Evolutionary conservation across 1,140 invertebrate species (phyloP), one percentile per base, ranked within the genome.

Genomic region (Gryon sp.): DNA sequence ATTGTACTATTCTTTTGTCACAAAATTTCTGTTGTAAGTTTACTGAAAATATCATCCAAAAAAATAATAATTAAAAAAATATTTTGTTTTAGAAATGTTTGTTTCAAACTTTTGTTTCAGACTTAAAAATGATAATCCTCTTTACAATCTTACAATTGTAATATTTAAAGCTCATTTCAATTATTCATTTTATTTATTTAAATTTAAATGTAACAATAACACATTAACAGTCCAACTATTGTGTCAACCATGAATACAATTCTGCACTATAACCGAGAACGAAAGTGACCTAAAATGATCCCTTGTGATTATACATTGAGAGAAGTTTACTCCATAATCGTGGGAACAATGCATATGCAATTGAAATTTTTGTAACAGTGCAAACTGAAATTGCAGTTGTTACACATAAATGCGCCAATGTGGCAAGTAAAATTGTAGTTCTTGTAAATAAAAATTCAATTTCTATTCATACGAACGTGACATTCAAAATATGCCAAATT

Each of bases 211-310:
- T n/a, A n/a, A n/a, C n/a, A 26, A 59, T 11, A 45, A 2, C 18
- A 14, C 57, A 48, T 40, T 46, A 62, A 38, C 41, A n/a, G 43
- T 18, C 15, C 16, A 48, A 6, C 26, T 19, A 41, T 60, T 48
- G 30, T 38, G 28, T n/a, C n/a, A n/a, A 19, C 20, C 28, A 14
- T 38, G 28, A 60, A 48, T 41, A 24, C 41, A 41, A 62, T 19
- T 26, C 11, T 16, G 20, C 30, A 26, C 15, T 28, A 28, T 24
- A 24, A n/a, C n/a, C n/a, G 41, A 24, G 28, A 18, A 24, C 18
- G 30, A 62, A 62, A 65, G 46, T 65, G 46, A 65, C 46, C 46
- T 34, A 65, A 52, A 41, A 52, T 43, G 46, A 52, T 62, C 30
- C 34, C 46, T 32, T 19, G 60, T 43, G 36, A 65, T 65, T 65